Evolutionary conservation across 2,797 vertebrate genomes (phyloP).

Genomic region (Bufotes viridis): DNA sequence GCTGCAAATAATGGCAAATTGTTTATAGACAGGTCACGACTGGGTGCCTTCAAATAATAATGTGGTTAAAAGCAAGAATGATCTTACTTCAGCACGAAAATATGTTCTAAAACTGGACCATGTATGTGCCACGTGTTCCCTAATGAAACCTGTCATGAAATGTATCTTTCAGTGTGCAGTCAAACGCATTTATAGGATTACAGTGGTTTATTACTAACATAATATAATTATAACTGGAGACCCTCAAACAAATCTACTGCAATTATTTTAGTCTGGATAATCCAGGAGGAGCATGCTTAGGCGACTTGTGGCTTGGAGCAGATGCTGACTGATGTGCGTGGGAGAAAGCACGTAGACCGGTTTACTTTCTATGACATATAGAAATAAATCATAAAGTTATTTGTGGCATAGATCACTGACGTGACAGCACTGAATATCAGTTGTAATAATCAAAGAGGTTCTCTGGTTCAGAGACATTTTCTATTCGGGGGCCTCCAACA

Average conservation of each 20-base stretch:
- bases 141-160: slow-evolving; percentile 4
- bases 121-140: slow-evolving; percentile 1
- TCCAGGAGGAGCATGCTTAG: slow-evolving; percentile 8
- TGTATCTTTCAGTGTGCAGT: slow-evolving; percentile 22
- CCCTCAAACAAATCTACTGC: slow-evolving; percentile 8
- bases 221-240: slow-evolving; percentile 12
- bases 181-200: slow-evolving; percentile 28
- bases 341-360: not conserved
- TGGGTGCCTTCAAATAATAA: slow-evolving; percentile 22
- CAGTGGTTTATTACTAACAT: slow-evolving; percentile 18
- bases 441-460: not conserved
- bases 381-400: no score
- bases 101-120: slow-evolving; percentile 18
- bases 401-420: not conserved
- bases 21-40: slow-evolving; percentile 10
- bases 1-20: not conserved
- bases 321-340: not conserved
- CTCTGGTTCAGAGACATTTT: not conserved
- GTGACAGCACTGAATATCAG: not conserved
- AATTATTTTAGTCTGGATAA: not conserved
- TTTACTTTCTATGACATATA: not conserved
- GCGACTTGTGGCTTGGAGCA: not conserved
- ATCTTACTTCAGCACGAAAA: slow-evolving; percentile 24
- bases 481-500: no score
- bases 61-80: slow-evolving; percentile 17